Percentiles rank a stretch among this genome's conserved stretches.
phyloP scores from a whole-genome alignment of 2,888 invertebrate genomes.

The Drosophila neonasuta region DNA sequence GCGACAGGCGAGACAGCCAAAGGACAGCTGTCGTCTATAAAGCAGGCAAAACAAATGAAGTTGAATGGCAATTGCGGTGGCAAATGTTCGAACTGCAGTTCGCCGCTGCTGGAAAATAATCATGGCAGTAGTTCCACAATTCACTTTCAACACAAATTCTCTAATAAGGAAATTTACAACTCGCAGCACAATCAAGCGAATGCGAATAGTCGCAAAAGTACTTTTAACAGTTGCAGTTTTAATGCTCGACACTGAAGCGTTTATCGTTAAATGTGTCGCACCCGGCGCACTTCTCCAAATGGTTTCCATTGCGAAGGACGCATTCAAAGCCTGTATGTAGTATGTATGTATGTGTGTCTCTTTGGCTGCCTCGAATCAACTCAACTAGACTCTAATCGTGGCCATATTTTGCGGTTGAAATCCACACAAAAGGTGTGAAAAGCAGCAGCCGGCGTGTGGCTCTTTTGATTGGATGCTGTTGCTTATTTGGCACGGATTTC shows the following conservation, averaged over 20 bases:
- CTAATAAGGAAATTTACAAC: background rate
- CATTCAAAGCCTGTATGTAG: background rate
- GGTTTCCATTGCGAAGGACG: constrained; percentile 1
- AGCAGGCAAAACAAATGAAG: constrained; percentile 49
- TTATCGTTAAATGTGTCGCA: constrained; percentile 35
- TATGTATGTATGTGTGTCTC: background rate
- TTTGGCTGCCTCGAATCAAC: constrained; percentile 5
- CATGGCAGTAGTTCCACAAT: constrained; percentile 12
- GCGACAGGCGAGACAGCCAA: constrained; percentile 29
- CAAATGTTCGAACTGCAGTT: constrained; percentile 36
- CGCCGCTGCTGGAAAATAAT: constrained; percentile 19
- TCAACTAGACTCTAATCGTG: constrained; percentile 10
- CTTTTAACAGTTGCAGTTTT: constrained; percentile 31
- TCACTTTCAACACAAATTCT: constrained; percentile 9
- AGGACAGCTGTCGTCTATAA: constrained; percentile 34
- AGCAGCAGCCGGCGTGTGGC: constrained; percentile 42
- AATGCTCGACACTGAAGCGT: constrained; percentile 36
- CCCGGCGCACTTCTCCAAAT: constrained; percentile 4
- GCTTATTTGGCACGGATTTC: constrained; percentile 64
- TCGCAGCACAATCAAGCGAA: background rate
- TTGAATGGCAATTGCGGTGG: constrained; percentile 44
- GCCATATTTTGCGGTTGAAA: constrained; percentile 56
- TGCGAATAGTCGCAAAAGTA: background rate
- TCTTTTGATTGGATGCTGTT: constrained; percentile 58
- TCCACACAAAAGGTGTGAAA: constrained; percentile 59